phyloP scores from a whole-genome alignment of 2,888 invertebrate genomes.

The Megalurothrips usitatus region DNA sequence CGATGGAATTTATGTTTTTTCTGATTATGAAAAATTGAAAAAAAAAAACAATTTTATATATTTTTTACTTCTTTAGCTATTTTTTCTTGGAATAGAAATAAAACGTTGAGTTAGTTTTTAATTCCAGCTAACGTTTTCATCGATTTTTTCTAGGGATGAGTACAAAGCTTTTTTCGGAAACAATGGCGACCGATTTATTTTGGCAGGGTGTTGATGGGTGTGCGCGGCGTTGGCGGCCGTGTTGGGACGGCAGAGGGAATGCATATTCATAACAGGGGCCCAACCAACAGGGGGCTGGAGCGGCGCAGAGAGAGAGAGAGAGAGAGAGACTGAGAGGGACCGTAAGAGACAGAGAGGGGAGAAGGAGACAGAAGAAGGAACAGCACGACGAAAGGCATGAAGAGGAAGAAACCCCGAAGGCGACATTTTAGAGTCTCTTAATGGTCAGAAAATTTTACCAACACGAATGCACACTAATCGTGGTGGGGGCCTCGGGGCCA shows the following conservation, averaged over 20 bases:
- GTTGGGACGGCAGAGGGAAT: constrained; percentile 7
- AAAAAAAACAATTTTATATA: background rate
- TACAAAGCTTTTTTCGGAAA: too few relatives aligned
- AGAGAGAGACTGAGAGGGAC: background rate
- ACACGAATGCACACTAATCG: background rate
- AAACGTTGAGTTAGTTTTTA: background rate
- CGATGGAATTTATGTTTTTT: too few relatives aligned
- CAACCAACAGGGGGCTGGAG: background rate
- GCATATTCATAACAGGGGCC: constrained; percentile 10
- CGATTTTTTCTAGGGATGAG: too few relatives aligned
- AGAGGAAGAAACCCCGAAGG: too few relatives aligned
- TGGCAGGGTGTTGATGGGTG: background rate
- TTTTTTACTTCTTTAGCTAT: too few relatives aligned
- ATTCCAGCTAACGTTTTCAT: background rate
- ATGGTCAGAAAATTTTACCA: background rate
- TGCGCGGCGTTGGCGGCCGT: background rate
- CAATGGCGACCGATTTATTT: background rate
- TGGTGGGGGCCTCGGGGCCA: background rate
- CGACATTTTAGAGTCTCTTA: background rate
- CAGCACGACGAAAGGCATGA: too few relatives aligned
- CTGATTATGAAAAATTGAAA: background rate
- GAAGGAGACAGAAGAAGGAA: background rate
- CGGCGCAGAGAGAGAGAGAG: background rate
- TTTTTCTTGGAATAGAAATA: too few relatives aligned
- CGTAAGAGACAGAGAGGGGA: background rate